These are phyloP conservation scores for Lindbergichthys nudifrons DNA, from an alignment of 2,797 vertebrate genomes.

Conservation along the genomic window DNA sequence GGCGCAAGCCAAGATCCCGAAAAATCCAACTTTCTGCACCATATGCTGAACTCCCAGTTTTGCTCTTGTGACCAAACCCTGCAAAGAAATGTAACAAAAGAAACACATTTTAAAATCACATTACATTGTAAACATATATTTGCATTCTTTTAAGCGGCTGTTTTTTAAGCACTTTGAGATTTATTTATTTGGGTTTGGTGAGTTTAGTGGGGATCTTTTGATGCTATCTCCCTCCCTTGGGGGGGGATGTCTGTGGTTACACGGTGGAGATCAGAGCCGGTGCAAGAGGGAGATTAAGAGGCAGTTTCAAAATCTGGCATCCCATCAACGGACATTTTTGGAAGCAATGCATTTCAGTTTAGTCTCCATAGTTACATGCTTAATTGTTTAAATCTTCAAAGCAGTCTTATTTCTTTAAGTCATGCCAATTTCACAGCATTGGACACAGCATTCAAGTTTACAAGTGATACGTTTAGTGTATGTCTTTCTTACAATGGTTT, in stretches of 20 bases:
- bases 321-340: conserved; percentile 26
- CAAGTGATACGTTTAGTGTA: no score
- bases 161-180: conserved; percentile 31
- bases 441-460: not conserved
- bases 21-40: conserved; percentile 97
- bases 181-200: conserved; percentile 16
- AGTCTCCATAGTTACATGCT: not conserved
- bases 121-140: conserved; percentile 14
- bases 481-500: no score
- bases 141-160: conserved; percentile 28
- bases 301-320: conserved; percentile 34
- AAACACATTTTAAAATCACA: not conserved
- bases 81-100: conserved; percentile 30
- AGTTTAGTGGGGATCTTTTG: conserved; percentile 37
- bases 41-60: conserved; percentile 96
- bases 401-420: not conserved
- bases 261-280: conserved; percentile 49
- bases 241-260: conserved; percentile 42
- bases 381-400: not conserved
- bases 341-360: conserved; percentile 10
- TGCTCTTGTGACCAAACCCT: conserved; percentile 96
- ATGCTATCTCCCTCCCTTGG: conserved; percentile 14
- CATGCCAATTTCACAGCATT: not conserved
- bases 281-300: conserved; percentile 34
- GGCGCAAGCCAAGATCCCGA: conserved; percentile 97